Evolutionary conservation across 2,888 invertebrate genomes (phyloP), one percentile per base, ranked within the genome.

Genomic region (Polyommatus icarus): DNA sequence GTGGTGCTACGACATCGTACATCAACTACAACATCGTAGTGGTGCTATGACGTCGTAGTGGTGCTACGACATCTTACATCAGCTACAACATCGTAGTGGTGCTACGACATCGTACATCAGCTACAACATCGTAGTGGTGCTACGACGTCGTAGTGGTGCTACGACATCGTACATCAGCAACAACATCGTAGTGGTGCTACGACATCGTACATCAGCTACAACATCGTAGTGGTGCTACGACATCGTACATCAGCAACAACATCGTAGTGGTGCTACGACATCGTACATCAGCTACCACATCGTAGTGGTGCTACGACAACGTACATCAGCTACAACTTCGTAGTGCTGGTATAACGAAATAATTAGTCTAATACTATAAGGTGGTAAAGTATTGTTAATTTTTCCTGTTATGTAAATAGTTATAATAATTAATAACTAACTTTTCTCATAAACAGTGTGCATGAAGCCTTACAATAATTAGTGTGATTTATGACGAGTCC

Each of bases 401-500:
- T 50, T 12, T 3, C 10, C 1, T 12, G 15, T 12, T 50, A 0
- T 50, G 10, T 0, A 46, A 15, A 50, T 50, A 50, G 10, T 0
- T 50, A 3, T 50, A 12, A 12, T 50, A 15, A 50, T 0, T 57
- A 1, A 57, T 50, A 15, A 50, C 1, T 57, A 1, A 57, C n/a
- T 57, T 18, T n/a, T n/a, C 57, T 57, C 7, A n/a, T n/a, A 7
- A 2, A 20, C 20, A 24, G 24, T 67, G 29, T 32, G 29, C 29
- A 15, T 2, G 29, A 29, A 24, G 4, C 61, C 61, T 67, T 67
- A 67, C 15, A 67, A 67, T 73, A 73, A 73, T 73, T 73, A 40
- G 40, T 10, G 40, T 46, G 73, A 73, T 73, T 73, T 46, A 73
- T 73, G 73, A 46, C 46, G 46, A 46, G 8, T 46, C 20, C 73